Evolutionary conservation across 2,797 vertebrate genomes (phyloP).

Genomic region (Fringilla coelebs): DNA sequence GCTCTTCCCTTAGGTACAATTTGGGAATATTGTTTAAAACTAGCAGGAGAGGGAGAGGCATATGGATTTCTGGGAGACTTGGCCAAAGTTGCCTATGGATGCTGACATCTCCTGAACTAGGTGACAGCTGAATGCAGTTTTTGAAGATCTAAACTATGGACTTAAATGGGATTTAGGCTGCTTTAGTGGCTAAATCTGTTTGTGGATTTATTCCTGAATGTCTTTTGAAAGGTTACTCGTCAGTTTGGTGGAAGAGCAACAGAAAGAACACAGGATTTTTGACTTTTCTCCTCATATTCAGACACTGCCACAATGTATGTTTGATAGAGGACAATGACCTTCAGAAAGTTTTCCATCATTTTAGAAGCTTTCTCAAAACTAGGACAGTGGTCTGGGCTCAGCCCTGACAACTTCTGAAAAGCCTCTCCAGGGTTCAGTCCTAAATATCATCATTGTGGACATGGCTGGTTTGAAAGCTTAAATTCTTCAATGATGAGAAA

Average conservation of each 20-base stretch:
- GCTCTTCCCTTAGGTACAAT: neutral
- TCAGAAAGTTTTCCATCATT: constrained; percentile 44
- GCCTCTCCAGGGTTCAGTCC: constrained; percentile 18
- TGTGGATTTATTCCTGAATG: constrained; percentile 49
- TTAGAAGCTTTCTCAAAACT: constrained; percentile 39
- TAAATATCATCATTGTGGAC: constrained; percentile 22
- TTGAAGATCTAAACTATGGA: constrained; percentile 50
- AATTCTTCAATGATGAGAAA: neutral
- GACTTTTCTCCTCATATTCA: neutral
- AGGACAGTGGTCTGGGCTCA: neutral
- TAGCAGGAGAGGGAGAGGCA: neutral
- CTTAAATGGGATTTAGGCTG: constrained; percentile 51
- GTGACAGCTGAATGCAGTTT: constrained; percentile 4
- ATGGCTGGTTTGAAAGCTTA: neutral
- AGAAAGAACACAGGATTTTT: constrained; percentile 11
- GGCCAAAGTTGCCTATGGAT: neutral
- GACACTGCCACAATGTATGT: neutral
- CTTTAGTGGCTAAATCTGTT: constrained; percentile 56
- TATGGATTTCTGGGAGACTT: neutral
- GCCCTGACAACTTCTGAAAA: constrained; percentile 16
- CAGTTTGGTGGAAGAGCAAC: neutral
- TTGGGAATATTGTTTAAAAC: neutral
- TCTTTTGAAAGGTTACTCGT: constrained; percentile 53
- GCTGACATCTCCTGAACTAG: neutral
- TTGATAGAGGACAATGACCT: constrained; percentile 41